Percentiles rank a stretch among this genome's conserved stretches.
These are phyloP conservation scores for Seriola aureovittata DNA, from an alignment of 2,113 vertebrate species.

Conservation along the genomic window DNA sequence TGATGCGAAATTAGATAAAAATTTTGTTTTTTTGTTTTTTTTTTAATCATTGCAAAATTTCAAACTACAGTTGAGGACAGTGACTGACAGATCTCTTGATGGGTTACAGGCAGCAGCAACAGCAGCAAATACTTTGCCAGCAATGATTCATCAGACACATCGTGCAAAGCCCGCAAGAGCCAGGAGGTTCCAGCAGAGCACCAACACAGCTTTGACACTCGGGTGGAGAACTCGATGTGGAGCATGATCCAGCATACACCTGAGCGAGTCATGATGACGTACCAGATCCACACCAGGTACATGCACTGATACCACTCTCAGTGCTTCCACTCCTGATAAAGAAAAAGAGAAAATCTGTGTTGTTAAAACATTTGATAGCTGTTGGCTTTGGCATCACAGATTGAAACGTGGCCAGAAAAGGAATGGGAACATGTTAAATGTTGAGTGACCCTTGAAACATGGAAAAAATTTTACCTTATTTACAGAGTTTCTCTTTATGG, in stretches of 20 bases:
- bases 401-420: not conserved
- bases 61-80: not conserved
- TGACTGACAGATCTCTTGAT: slow-evolving; percentile 7
- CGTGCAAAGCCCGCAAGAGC: slow-evolving; percentile 76
- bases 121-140: slow-evolving; percentile 88
- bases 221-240: slow-evolving; percentile 85
- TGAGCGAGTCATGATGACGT: slow-evolving; percentile 88
- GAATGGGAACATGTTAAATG: not conserved
- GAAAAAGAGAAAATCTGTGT: not conserved
- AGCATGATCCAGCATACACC: slow-evolving; percentile 86
- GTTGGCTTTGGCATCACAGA: not conserved
- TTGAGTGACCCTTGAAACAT: not conserved
- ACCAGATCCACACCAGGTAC: slow-evolving; percentile 91
- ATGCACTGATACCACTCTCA: not conserved
- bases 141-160: slow-evolving; percentile 87
- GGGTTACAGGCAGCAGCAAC: slow-evolving; percentile 83
- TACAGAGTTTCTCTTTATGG: not conserved
- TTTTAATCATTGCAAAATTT: not conserved
- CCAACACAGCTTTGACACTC: slow-evolving; percentile 68
- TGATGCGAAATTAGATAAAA: no score
- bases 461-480: not conserved
- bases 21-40: no score
- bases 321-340: not conserved
- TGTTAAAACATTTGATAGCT: not conserved
- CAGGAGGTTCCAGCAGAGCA: slow-evolving; percentile 72